Percentiles rank a stretch among this genome's conserved stretches.
Conservation (phyloP, 2,888 invertebrate species). For the Drosophila testacea region DNA sequence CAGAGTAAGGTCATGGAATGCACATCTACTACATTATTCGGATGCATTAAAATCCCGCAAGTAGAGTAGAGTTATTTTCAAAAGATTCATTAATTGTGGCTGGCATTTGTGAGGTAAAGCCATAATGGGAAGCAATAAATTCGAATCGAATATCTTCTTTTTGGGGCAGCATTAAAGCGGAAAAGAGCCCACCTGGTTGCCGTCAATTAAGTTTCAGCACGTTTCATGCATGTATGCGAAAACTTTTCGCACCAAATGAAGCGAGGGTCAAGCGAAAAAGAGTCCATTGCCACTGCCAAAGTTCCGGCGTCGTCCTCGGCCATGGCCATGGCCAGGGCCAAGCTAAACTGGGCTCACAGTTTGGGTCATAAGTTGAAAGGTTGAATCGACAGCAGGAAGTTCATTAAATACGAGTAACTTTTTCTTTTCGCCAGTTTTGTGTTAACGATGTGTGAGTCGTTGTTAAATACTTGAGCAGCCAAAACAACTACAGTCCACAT, state of each 20-base stretch:
- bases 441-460: slow-evolving; percentile 46
- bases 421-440: slow-evolving; percentile 16
- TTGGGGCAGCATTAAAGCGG: slow-evolving; percentile 35
- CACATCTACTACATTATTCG: neutral
- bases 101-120: slow-evolving; percentile 7
- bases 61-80: slow-evolving; percentile 22
- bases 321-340: slow-evolving; percentile 20
- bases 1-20: slow-evolving; percentile 23
- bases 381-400: slow-evolving; percentile 69
- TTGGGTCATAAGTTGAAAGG: slow-evolving; percentile 51
- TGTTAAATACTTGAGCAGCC: slow-evolving; percentile 35
- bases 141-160: slow-evolving; percentile 13
- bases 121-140: slow-evolving; percentile 66
- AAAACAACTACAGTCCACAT: slow-evolving; percentile 8
- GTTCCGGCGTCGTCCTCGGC: slow-evolving; percentile 9
- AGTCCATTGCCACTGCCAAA: slow-evolving; percentile 33
- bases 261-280: slow-evolving; percentile 50
- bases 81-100: slow-evolving; percentile 60
- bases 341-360: slow-evolving; percentile 8
- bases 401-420: slow-evolving; percentile 65
- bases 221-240: slow-evolving; percentile 64
- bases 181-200: slow-evolving; percentile 27
- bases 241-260: slow-evolving; percentile 70
- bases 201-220: slow-evolving; percentile 73
- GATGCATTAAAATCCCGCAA: slow-evolving; percentile 1